Evolutionary conservation across 1,140 invertebrate genomes (phyloP).

Genomic region (Drosophila cardini): DNA sequence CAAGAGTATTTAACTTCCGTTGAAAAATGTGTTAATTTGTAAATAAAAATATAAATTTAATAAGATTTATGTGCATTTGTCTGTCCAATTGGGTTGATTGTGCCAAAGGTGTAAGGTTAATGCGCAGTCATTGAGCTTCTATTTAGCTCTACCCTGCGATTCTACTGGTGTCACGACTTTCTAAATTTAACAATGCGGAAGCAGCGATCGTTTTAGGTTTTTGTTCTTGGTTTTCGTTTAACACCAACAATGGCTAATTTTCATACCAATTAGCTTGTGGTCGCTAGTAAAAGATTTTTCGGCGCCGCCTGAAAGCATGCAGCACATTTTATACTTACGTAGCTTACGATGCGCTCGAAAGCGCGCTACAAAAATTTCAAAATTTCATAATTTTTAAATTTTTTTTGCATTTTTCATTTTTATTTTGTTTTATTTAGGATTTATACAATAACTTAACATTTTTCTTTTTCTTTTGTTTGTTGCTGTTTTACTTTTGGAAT

Average conservation of each 20-base stretch:
- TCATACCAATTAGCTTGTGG: not conserved
- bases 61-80: slow-evolving; percentile 22
- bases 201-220: not conserved
- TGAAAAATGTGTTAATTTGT: slow-evolving; percentile 7
- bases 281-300: not conserved
- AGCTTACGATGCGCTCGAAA: not conserved
- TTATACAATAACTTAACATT: slow-evolving; percentile 83
- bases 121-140: slow-evolving; percentile 21
- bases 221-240: not conserved
- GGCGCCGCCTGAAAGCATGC: slow-evolving; percentile 10
- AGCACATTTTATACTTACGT: not conserved
- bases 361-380: slow-evolving; percentile 16
- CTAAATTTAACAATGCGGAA: slow-evolving; percentile 9
- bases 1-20: not conserved
- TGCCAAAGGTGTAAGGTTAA: slow-evolving; percentile 53
- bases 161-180: not conserved
- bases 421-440: slow-evolving; percentile 63
- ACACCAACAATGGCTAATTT: not conserved
- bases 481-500: slow-evolving; percentile 74
- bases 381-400: slow-evolving; percentile 40
- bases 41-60: slow-evolving; percentile 13
- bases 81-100: slow-evolving; percentile 55
- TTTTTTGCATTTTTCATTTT: slow-evolving; percentile 26
- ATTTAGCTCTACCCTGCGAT: no score
- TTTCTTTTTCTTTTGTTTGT: slow-evolving; percentile 74